Evolutionary conservation across 2,797 vertebrate genomes (phyloP).

Genomic region (Sebastiscus albofasciatus): DNA sequence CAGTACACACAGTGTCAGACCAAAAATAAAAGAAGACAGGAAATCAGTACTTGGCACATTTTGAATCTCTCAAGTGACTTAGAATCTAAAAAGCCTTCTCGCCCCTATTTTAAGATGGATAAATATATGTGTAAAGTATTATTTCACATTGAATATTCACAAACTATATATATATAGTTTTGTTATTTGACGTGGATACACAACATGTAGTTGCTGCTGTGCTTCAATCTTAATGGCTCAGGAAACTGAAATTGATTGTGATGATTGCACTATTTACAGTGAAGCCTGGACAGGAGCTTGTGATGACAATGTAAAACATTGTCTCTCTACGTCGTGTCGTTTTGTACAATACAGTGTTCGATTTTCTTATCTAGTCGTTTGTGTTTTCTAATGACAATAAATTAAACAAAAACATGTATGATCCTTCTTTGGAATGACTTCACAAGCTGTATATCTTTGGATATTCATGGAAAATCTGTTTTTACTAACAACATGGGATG

Average conservation of each 20-base stretch:
- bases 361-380: constrained; percentile 25
- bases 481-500: neutral
- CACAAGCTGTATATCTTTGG: neutral
- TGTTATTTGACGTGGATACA: neutral
- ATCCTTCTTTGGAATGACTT: neutral
- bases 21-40: neutral
- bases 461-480: neutral
- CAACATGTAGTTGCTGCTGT: constrained; percentile 18
- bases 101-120: neutral
- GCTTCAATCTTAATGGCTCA: constrained; percentile 47
- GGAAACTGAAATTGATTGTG: constrained; percentile 26
- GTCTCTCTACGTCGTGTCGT: constrained; percentile 21
- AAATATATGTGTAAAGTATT: constrained; percentile 6
- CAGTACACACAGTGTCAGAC: neutral
- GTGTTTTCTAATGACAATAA: constrained; percentile 60
- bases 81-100: neutral
- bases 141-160: neutral
- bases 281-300: neutral
- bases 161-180: constrained; percentile 7
- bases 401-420: neutral
- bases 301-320: constrained; percentile 1
- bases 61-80: neutral
- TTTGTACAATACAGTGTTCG: constrained; percentile 43
- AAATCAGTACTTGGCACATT: constrained; percentile 10
- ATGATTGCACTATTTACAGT: constrained; percentile 47